Conservation (phyloP, 2,113 vertebrate genomes). For the Calidris pugnax region DNA sequence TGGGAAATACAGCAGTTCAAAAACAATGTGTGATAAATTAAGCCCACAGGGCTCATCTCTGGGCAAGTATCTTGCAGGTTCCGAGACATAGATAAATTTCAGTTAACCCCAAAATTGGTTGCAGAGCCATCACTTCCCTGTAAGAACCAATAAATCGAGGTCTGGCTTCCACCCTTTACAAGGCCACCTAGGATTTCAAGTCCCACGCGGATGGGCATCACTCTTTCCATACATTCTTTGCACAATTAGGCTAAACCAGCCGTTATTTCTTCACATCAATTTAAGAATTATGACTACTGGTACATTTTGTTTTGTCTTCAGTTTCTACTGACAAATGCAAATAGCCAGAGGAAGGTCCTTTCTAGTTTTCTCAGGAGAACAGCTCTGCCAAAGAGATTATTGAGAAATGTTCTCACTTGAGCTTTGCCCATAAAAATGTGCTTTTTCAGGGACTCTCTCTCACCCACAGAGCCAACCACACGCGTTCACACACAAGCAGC, state of each 20-base stretch:
- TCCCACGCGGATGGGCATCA: not conserved
- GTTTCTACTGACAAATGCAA: constrained; percentile 20
- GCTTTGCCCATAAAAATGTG: not conserved
- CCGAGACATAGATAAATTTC: not conserved
- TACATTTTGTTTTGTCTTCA: constrained; percentile 49
- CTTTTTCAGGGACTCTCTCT: not conserved
- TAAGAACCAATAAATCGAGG: not conserved
- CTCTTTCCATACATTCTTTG: constrained; percentile 47
- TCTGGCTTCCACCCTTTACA: not conserved
- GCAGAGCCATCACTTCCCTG: not conserved
- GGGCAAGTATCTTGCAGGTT: not conserved
- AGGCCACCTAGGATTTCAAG: constrained; percentile 6
- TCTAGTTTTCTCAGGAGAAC: constrained; percentile 31
- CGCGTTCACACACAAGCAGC: not conserved
- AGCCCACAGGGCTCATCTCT: not conserved
- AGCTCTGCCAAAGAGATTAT: constrained; percentile 6
- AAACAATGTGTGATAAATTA: not conserved
- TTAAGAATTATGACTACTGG: not conserved
- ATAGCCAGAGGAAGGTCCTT: constrained; percentile 23
- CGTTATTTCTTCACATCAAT: constrained; percentile 43
- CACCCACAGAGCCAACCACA: not conserved
- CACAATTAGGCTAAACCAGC: not conserved
- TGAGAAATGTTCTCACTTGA: constrained; percentile 47
- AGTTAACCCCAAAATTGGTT: not conserved
- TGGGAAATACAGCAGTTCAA: not conserved